A percentile compares a stretch with the other conserved stretches of the same genome.
phyloP scores from a whole-genome alignment of 2,113 vertebrate species.

The Candoia aspera region DNA sequence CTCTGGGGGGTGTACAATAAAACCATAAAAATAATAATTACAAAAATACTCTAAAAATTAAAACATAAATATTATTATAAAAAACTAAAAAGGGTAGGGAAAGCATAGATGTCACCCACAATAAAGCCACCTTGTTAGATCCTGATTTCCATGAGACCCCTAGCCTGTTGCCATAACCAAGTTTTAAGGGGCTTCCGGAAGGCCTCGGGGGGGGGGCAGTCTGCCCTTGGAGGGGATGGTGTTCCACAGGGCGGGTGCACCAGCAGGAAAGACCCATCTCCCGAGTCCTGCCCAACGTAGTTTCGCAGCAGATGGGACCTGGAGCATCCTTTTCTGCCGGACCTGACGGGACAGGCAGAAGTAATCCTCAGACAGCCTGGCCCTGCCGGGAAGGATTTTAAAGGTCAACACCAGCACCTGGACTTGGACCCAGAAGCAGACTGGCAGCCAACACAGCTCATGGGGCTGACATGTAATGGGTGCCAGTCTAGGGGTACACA shows the following conservation, averaged over 20 bases:
- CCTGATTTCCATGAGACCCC: no score
- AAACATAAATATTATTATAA: no score
- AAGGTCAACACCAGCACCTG: background rate
- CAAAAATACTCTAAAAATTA: no score
- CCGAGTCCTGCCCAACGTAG: background rate
- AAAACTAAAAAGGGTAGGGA: no score
- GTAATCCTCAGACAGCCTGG: background rate
- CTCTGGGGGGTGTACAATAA: no score
- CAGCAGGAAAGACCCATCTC: background rate
- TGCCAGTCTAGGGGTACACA: background rate
- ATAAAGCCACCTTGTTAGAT: no score
- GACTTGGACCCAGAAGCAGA: background rate
- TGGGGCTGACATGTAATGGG: background rate
- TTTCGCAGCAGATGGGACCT: background rate
- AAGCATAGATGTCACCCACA: no score
- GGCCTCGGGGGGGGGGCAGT: no score
- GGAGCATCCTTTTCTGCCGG: background rate
- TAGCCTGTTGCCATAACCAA: no score
- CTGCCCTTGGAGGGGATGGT: background rate
- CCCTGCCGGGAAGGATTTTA: background rate
- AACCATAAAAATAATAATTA: no score
- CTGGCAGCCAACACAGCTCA: background rate
- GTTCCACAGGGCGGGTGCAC: background rate
- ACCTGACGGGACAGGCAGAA: background rate
- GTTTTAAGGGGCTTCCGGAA: no score